Conservation (phyloP, 2,113 vertebrate genomes). For the Eulacestoma nigropectus region DNA sequence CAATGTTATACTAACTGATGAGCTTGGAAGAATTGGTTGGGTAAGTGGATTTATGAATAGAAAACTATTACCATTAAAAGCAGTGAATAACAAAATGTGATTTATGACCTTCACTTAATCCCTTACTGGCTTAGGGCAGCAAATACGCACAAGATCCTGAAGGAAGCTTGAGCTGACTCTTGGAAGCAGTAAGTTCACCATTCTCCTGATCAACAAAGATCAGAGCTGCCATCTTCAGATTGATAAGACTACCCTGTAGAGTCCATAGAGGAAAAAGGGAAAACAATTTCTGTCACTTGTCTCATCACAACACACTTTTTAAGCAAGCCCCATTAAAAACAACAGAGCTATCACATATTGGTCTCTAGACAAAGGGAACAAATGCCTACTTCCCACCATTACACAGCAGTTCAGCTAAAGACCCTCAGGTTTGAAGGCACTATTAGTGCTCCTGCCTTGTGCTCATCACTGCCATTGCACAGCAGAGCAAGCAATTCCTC, state of each 20-base stretch:
- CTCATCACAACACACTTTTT: background rate
- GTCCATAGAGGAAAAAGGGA: fast-evolving
- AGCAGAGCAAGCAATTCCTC: fast-evolving
- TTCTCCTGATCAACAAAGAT: slow-evolving; percentile 74
- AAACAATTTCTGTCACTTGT: background rate
- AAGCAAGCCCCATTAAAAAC: background rate
- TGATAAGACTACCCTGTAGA: background rate
- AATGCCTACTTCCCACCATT: fast-evolving
- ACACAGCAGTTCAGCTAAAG: fast-evolving
- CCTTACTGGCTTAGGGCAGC: background rate
- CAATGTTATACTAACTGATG: background rate
- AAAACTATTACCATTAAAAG: background rate
- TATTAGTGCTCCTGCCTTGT: too few relatives aligned
- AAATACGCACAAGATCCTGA: slow-evolving; percentile 45
- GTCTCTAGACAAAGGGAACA: background rate
- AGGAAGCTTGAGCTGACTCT: slow-evolving; percentile 32
- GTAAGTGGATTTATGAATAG: background rate
- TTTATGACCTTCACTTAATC: background rate
- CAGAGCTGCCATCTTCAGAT: slow-evolving; percentile 62
- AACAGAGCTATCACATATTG: fast-evolving
- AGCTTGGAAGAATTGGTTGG: background rate
- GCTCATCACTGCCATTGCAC: fast-evolving
- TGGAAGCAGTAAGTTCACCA: slow-evolving; percentile 2
- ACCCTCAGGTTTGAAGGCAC: fast-evolving
- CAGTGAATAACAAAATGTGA: fast-evolving